Conservation (phyloP, 2,113 vertebrate species). For the Pitta sordida region DNA sequence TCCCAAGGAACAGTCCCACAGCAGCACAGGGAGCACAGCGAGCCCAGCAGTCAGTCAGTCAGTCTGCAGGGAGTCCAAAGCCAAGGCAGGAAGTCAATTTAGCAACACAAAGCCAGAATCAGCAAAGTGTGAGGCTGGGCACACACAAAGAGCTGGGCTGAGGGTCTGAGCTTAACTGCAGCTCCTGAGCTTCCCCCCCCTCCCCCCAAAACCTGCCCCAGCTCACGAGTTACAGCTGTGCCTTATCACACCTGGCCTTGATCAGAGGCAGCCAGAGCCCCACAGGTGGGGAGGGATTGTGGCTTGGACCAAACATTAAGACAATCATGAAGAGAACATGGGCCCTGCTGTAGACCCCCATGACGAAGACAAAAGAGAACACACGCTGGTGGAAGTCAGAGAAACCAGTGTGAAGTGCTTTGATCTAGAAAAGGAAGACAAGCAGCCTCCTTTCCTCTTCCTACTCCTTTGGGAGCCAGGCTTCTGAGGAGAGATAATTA, state of each 20-base stretch:
- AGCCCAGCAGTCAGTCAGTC: not conserved
- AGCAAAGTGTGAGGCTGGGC: not conserved
- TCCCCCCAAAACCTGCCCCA: accelerated
- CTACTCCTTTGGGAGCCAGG: not conserved
- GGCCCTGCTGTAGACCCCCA: accelerated
- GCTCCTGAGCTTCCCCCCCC: not conserved
- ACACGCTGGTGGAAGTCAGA: accelerated
- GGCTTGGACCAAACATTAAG: not conserved
- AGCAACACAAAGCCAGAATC: not conserved
- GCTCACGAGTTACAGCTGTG: not conserved
- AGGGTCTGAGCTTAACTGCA: not conserved
- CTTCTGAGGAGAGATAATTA: not conserved
- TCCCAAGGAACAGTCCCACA: too few species aligned
- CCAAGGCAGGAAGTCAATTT: not conserved
- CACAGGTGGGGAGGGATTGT: not conserved
- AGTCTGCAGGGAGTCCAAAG: not conserved
- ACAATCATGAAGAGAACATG: not conserved
- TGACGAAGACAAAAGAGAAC: not conserved
- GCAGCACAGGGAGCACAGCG: not conserved
- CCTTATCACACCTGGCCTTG: not conserved
- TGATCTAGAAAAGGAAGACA: not conserved
- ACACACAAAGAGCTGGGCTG: accelerated
- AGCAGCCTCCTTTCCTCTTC: not conserved
- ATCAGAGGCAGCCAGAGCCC: not conserved
- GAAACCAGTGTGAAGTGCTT: not conserved